Base-by-base conservation (phyloP, 2,888 invertebrate species). In the Rhynchonema sp. region DNA sequence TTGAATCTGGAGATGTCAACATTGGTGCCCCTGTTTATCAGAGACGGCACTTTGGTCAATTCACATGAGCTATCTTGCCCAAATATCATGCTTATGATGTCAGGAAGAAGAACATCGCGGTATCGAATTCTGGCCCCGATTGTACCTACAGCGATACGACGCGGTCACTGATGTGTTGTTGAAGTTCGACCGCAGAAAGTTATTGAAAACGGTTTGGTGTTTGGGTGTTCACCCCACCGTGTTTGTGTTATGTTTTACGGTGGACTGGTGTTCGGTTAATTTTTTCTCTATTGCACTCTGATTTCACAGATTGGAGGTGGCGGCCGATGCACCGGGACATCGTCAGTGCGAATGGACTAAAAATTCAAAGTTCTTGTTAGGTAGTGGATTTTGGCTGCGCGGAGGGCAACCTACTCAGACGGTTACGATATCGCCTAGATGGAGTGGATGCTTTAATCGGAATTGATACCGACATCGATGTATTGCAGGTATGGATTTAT, bases 381-480 rank as follows among this genome's bases (percentile, higher is more conserved):
- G 27, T 56, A n/a, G 52, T 52, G 22, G 58, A 57, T 28, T 29
- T 55, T 22, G 58, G 61, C 23, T 56, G 58, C 55, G 55, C 54
- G 6, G 38, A 38, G 46, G 30, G 58, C 27, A n/a, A 46, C 20
- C 55, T 59, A 2, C 2, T 56, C 23, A 9, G 17, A 2, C 55
- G 56, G 2, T 28, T 52, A 2, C 38, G 46, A 9, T 23, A 2
- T 20, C 1, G 6, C 6, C 22, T 55, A n/a, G 2, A 3, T 6
- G 9, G 3, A 3, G 27, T 49, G 30, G 28, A 56, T 1, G 23
- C 23, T 6, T 1, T 59, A 26, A 30, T 59, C 22, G 59, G 56
- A 6, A 56, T 59, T 6, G 59, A 59, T 28, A 3, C 56, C 3
- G 59, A 59, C 56, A 38, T n/a, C 2, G n/a, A 46, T 3, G n/a